These are phyloP conservation scores for Epistrophe eligans DNA, from an alignment of 2,888 invertebrate species.

Conservation along the genomic window DNA sequence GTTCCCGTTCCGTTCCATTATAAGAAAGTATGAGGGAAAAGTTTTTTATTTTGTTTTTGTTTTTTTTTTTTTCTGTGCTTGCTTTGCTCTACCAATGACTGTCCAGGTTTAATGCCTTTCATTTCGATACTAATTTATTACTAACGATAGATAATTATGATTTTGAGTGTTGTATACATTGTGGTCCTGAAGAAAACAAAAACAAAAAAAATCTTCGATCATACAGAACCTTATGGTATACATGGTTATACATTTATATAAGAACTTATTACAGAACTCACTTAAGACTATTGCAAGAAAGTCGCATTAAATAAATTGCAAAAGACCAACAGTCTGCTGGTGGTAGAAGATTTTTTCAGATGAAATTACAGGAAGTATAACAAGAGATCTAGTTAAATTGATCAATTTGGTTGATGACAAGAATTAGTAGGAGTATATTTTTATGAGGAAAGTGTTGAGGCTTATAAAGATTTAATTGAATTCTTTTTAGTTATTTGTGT, in stretches of 20 bases:
- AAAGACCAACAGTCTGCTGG: conserved; percentile 11
- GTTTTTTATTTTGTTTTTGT: conserved; percentile 29
- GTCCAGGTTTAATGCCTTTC: conserved; percentile 71
- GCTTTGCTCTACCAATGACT: not conserved
- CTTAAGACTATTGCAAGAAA: conserved; percentile 53
- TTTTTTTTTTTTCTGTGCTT: not conserved
- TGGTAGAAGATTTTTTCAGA: not conserved
- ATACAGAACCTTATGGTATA: conserved; percentile 53
- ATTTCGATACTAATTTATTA: conserved; percentile 76
- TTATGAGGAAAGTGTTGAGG: too few relatives aligned
- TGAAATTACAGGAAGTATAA: not conserved
- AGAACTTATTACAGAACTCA: conserved; percentile 34
- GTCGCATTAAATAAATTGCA: conserved; percentile 68
- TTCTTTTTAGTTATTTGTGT: too few relatives aligned
- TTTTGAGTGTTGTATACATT: conserved; percentile 43
- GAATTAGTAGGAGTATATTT: not conserved
- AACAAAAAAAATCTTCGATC: conserved; percentile 41
- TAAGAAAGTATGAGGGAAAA: conserved; percentile 16
- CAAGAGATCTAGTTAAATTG: conserved; percentile 56
- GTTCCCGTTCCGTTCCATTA: not conserved
- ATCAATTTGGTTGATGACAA: conserved; percentile 26
- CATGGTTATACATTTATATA: conserved; percentile 11
- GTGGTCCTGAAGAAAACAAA: not conserved
- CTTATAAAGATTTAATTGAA: too few relatives aligned
- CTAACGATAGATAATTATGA: conserved; percentile 76